Evolutionary conservation across 2,113 vertebrate genomes (phyloP), one percentile per base, ranked within the genome.

Genomic region (Leuciscus idus): DNA sequence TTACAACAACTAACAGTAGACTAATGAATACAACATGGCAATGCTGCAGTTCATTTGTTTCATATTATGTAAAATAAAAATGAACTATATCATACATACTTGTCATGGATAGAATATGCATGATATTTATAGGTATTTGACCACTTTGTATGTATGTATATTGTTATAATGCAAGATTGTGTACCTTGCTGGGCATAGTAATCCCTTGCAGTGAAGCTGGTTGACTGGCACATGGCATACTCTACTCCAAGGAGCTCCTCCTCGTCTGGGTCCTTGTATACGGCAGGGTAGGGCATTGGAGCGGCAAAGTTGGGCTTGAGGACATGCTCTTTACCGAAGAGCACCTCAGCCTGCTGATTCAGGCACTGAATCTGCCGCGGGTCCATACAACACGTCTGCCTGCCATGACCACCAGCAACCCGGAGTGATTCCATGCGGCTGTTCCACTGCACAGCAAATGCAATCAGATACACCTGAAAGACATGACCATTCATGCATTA

Each of bases 361-460:
- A 84, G 5, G 48, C 66, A 9, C 81, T 73, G 66, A 19, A 84
- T 84, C 66, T 72, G 64, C 66, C 26, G 48, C 3, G 64, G 23
- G 48, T 83, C 81, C 81, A 72, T 30, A 50, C 81, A 83, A 28
- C n/a, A 55, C 46, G 81, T 83, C 64, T 83, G 39, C 64, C 28
- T 64, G 48, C 81, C 81, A 15, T 83, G 81, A 83, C 81, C 81
- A 73, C 81, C 81, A 55, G 81, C 81, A 30, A 83, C 81, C 11
- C 81, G 46, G 46, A 83, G 81, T 15, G 81, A 83, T 48, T 83
- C 64, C 81, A 83, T 83, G 46, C 64, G 43, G 66, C 46, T n/a
- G 81, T 83, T 83, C 81, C 81, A 83, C 81, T 83, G 81, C 13
- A 83, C 28, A 52, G 81, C 62, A 83, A 83, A 83, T 13, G 43